Evolutionary conservation across 92 coral and sea anemone species (phyloP).

Genomic region (Umimayanthus chanpuru): DNA sequence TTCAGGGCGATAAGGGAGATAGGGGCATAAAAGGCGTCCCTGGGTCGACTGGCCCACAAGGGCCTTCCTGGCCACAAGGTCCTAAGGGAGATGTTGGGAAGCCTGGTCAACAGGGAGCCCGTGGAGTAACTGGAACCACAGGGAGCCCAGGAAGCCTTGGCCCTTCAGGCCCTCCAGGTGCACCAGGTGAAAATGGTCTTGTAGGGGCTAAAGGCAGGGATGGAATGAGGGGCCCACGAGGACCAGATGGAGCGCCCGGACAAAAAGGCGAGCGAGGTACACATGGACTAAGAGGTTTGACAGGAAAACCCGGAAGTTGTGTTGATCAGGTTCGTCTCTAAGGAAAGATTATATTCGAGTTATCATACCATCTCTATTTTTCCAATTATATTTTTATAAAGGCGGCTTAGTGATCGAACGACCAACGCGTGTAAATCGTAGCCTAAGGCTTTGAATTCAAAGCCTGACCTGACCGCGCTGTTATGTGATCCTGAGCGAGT

Average conservation of each 20-base stretch:
- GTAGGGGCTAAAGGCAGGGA: neutral
- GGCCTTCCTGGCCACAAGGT: neutral
- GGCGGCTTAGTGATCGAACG: too few species aligned
- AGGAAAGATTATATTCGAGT: too few species aligned
- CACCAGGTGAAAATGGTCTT: neutral
- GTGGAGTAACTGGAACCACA: neutral
- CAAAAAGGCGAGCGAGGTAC: slow-evolving; percentile 6
- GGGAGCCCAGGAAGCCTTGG: neutral
- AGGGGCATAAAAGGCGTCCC: neutral
- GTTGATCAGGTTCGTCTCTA: neutral
- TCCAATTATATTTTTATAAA: too few species aligned
- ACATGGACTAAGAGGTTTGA: neutral
- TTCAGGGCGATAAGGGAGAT: neutral
- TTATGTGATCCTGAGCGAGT: too few species aligned
- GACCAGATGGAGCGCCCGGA: neutral
- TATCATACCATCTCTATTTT: too few species aligned
- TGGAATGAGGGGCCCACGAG: neutral
- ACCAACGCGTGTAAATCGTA: too few species aligned
- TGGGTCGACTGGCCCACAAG: neutral
- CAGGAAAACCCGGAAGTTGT: neutral
- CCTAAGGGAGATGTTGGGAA: neutral
- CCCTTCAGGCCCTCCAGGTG: neutral
- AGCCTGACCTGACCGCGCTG: too few species aligned
- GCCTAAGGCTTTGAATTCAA: too few species aligned
- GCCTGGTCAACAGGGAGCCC: slow-evolving; percentile 5